phyloP scores from a whole-genome alignment of 2,797 vertebrate genomes.

The Xiphophorus birchmanni region DNA sequence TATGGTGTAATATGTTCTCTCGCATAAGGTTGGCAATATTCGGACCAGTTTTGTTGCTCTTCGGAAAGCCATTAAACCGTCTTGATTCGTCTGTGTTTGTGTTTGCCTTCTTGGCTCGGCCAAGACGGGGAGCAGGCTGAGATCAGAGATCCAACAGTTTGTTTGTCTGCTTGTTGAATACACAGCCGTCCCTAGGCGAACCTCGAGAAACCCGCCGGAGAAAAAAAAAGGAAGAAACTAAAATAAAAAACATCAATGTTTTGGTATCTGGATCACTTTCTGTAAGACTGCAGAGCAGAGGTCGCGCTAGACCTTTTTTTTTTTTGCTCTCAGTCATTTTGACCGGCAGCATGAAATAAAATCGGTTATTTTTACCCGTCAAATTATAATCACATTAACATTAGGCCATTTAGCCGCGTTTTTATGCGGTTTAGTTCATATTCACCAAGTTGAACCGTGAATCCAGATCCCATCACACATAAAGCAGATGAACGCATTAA shows the following conservation, averaged over 20 bases:
- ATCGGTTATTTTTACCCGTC: no score
- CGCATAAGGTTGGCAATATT: constrained; percentile 42
- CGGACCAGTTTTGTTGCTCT: constrained; percentile 29
- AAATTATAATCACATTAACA: no score
- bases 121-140: background rate
- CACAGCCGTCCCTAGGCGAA: background rate
- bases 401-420: no score
- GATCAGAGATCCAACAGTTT: constrained; percentile 4
- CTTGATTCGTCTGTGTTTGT: constrained; percentile 28
- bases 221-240: background rate
- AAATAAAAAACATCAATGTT: background rate
- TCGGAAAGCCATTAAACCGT: constrained; percentile 49
- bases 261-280: constrained; percentile 3
- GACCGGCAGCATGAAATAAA: no score
- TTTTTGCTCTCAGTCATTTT: no score
- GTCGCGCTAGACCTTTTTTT: no score
- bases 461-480: no score
- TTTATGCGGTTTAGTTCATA: no score
- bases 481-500: no score
- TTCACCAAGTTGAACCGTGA: no score
- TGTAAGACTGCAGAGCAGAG: background rate
- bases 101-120: constrained; percentile 15
- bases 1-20: constrained; percentile 34
- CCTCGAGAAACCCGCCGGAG: background rate
- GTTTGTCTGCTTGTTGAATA: constrained; percentile 12